Evolutionary conservation across 1,140 invertebrate species (phyloP).

Genomic region (Drosophila nigrodunni): DNA sequence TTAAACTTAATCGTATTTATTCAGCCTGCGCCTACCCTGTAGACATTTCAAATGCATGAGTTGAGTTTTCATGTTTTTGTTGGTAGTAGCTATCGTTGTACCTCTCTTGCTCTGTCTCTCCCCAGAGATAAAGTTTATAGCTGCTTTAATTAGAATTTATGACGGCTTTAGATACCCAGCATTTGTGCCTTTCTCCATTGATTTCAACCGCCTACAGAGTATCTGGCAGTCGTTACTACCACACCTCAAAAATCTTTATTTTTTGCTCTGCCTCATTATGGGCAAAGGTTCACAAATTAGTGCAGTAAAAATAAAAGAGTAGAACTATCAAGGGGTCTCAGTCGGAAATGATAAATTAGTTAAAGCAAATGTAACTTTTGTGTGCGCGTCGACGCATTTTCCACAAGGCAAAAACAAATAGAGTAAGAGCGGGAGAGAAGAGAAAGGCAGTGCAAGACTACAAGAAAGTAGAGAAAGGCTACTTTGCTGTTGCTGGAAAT

Average conservation of each 20-base stretch:
- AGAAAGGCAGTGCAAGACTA: not conserved
- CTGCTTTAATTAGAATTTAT: too few relatives aligned
- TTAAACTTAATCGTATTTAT: slow-evolving; percentile 14
- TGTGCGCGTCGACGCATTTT: slow-evolving; percentile 24
- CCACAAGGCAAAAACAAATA: slow-evolving; percentile 6
- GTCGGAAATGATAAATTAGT: slow-evolving; percentile 50
- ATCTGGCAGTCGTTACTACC: not conserved
- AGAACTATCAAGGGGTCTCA: not conserved
- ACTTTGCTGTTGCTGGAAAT: not conserved
- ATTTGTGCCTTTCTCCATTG: too few relatives aligned
- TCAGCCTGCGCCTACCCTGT: not conserved
- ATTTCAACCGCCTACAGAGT: not conserved
- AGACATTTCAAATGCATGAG: not conserved
- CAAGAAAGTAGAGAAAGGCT: not conserved
- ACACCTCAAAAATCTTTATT: not conserved
- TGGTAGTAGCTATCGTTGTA: not conserved
- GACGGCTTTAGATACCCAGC: too few relatives aligned
- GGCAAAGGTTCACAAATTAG: slow-evolving; percentile 39
- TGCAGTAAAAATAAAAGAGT: slow-evolving; percentile 4
- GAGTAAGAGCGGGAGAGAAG: not conserved
- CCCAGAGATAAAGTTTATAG: not conserved
- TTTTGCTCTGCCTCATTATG: slow-evolving; percentile 23
- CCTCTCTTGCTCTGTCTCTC: not conserved
- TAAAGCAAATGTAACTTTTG: slow-evolving; percentile 42
- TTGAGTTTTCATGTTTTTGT: not conserved